These are phyloP conservation scores for Muricea muricata DNA, from an alignment of 92 coral and sea anemone species.

Conservation along the genomic window DNA sequence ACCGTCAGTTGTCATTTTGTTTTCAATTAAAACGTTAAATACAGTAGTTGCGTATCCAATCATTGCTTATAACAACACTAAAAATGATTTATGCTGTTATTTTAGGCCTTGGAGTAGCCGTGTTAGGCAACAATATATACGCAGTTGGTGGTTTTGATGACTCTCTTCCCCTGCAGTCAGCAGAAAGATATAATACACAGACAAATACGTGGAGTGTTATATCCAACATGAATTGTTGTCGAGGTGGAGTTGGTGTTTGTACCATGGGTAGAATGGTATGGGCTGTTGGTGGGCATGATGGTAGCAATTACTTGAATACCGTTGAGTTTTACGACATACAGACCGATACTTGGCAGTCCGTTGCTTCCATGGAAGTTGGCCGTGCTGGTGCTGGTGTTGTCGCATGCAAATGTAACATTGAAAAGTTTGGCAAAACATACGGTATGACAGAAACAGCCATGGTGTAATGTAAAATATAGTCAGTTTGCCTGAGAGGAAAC, in stretches of 20 bases:
- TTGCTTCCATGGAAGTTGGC: conserved; percentile 84
- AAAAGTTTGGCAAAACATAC: conserved; percentile 60
- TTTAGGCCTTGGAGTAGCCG: conserved; percentile 94
- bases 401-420: conserved; percentile 82
- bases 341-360: conserved; percentile 80
- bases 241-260: conserved; percentile 98
- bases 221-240: conserved; percentile 85
- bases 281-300: conserved; percentile 99
- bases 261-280: conserved; percentile 90
- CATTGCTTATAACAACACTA: too few relatives aligned
- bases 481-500: background rate
- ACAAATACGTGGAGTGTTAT: conserved; percentile 85
- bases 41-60: too few relatives aligned
- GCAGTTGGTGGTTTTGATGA: conserved; percentile 99
- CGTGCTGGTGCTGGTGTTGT: conserved; percentile 98
- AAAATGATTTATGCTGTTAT: background rate
- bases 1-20: too few relatives aligned
- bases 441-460: conserved; percentile 42
- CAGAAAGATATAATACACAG: conserved; percentile 77
- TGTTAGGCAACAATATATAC: conserved; percentile 78
- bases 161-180: conserved; percentile 89
- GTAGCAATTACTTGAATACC: conserved; percentile 82
- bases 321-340: conserved; percentile 85
- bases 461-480: conserved; percentile 15
- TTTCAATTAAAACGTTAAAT: too few relatives aligned